Percentiles rank a stretch among this genome's conserved stretches.
Evolutionary conservation across 2,888 invertebrate species (phyloP).

Genomic region (Metopia argyrocephala): DNA sequence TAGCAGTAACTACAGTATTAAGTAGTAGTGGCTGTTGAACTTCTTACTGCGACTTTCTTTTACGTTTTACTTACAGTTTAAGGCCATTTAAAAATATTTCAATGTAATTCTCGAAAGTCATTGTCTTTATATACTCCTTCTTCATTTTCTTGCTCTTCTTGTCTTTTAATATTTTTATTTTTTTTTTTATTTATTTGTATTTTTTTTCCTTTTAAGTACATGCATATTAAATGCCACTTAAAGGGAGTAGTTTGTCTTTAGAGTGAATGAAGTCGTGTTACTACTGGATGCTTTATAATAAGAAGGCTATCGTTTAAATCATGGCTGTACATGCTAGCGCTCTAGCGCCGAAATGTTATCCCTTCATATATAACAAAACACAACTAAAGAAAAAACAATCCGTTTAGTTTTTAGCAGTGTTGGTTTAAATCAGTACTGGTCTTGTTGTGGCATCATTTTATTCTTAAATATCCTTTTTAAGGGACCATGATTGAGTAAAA

Average conservation of each 20-base stretch:
- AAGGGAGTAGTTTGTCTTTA: neutral
- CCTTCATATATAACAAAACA: too few species aligned
- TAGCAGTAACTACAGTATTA: neutral
- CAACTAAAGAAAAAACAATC: too few species aligned
- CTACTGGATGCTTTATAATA: neutral
- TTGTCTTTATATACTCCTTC: constrained; percentile 48
- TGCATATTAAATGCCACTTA: constrained; percentile 31
- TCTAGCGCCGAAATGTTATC: too few species aligned
- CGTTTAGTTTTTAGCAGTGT: too few species aligned
- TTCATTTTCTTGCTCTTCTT: neutral
- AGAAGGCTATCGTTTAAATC: too few species aligned
- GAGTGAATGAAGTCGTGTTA: neutral
- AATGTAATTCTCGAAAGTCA: constrained; percentile 58
- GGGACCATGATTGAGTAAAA: too few species aligned
- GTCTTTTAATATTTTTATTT: neutral
- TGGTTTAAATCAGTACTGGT: too few species aligned
- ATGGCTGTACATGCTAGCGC: too few species aligned
- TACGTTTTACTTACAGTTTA: constrained; percentile 48
- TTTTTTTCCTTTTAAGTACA: neutral
- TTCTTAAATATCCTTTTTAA: too few species aligned
- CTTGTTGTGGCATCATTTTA: too few species aligned
- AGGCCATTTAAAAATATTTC: constrained; percentile 60
- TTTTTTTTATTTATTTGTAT: constrained; percentile 15
- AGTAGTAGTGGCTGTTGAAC: neutral
- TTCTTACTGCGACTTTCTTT: too few species aligned